These are phyloP conservation scores for Kuschelorhynchus macadamiae DNA, from an alignment of 2,888 invertebrate species.

Conservation along the genomic window DNA sequence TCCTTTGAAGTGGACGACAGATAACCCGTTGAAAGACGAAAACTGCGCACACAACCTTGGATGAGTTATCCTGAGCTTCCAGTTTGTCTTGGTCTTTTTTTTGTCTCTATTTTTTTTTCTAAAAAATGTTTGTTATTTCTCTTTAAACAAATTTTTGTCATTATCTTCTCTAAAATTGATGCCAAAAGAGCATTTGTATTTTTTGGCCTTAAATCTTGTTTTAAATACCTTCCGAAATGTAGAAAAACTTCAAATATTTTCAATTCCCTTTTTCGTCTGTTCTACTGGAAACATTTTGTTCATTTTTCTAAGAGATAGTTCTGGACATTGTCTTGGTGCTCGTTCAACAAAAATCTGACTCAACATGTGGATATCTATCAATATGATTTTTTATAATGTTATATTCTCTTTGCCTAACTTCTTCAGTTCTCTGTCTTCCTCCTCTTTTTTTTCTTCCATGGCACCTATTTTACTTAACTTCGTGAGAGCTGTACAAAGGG, in stretches of 20 bases:
- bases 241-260: conserved; percentile 36
- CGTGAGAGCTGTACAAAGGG: conserved; percentile 27
- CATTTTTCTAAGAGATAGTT: conserved; percentile 44
- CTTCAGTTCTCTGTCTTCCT: conserved; percentile 35
- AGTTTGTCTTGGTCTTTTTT: conserved; percentile 13
- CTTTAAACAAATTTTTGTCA: conserved; percentile 38
- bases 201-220: conserved; percentile 48
- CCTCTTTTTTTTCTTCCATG: conserved; percentile 30
- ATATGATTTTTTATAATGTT: conserved; percentile 34
- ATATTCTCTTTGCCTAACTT: conserved; percentile 20
- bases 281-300: conserved; percentile 37
- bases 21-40: conserved; percentile 20
- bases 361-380: conserved; percentile 38
- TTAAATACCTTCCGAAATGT: conserved; percentile 50
- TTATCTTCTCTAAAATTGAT: conserved; percentile 44
- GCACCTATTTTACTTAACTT: conserved; percentile 32
- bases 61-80: conserved; percentile 4
- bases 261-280: conserved; percentile 18
- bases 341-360: conserved; percentile 44
- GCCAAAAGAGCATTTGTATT: conserved; percentile 53
- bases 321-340: conserved; percentile 27
- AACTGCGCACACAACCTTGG: conserved; percentile 9
- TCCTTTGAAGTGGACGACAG: neutral
- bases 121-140: neutral
- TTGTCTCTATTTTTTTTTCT: conserved; percentile 1